Base-by-base conservation (phyloP, 2,888 invertebrate genomes). In the Pterostichus niger region DNA sequence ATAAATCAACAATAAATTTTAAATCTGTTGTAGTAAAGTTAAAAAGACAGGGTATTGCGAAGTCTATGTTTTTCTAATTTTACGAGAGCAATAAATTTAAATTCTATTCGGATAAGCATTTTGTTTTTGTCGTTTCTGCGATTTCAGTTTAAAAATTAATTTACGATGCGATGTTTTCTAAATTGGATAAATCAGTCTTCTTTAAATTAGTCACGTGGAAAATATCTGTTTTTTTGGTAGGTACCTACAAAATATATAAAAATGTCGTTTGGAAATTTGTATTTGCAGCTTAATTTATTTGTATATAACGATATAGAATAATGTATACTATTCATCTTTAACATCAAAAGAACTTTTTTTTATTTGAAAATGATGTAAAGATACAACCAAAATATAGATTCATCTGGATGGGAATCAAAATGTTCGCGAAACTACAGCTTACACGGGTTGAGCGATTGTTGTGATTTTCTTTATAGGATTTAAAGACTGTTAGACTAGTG, bases 121-220 rank as follows among this genome's bases (percentile, higher is more conserved):
- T 33, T 40, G 31, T 59, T 56, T 59, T 64, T 35, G 64, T 31
- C 64, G 64, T 64, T 64, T 33, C 33, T 35, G 35, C 33, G 35
- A 61, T 35, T n/a, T 64, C 64, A 35, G n/a, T 64, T 59, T 64
- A 64, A 64, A 64, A 64, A 64, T 35, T 64, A 64, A 64, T 64
- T 35, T 64, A 13, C 35, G 64, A 35, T 35, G 35, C 33, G 64
- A 40, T 35, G 33, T 61, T 11, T 61, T 61, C 61, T n/a, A 61
- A 61, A 61, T 61, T 61, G 61, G 35, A 61, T 61, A 35, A 61
- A 61, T 61, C 33, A 61, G 61, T 61, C 61, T 61, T 61, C n/a
- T 33, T 61, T 61, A 61, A 61, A 61, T 61, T 61, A 35, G 61
- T 61, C 35, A 35, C 2, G 35, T 59, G 6, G 61, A 61, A 33